phyloP scores from a whole-genome alignment of 2,113 vertebrate genomes.

The Pluvianellus socialis region DNA sequence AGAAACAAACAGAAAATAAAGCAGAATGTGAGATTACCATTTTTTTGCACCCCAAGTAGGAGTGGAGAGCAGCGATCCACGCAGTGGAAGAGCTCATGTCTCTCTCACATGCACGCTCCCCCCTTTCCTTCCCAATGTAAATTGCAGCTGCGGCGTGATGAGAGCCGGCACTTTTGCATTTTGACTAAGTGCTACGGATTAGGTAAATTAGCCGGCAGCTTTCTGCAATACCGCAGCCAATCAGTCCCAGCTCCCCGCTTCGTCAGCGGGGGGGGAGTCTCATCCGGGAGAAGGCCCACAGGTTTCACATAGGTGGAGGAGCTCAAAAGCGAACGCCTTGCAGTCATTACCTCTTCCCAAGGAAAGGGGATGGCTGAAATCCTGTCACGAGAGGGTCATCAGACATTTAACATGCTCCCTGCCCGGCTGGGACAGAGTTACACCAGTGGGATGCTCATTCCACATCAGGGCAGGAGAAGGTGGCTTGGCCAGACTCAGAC shows the following conservation, averaged over 20 bases:
- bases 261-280: not conserved
- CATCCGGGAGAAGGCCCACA: not conserved
- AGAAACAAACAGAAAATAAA: not conserved
- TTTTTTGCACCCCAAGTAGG: not conserved
- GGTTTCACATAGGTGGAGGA: not conserved
- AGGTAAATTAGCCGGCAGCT: not conserved
- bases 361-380: not conserved
- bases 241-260: not conserved
- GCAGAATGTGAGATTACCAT: not conserved
- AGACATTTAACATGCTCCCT: not conserved
- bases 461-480: not conserved
- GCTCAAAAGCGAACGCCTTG: not conserved
- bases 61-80: not conserved
- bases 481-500: not conserved
- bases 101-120: accelerated
- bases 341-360: not conserved
- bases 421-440: not conserved
- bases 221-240: not conserved
- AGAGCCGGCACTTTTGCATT: not conserved
- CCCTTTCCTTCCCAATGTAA: not conserved
- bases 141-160: not conserved
- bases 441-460: not conserved
- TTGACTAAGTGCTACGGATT: not conserved
- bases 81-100: not conserved
- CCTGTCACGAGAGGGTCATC: not conserved